Conservation (phyloP, 2,888 invertebrate species). For the Rotaria socialis region DNA sequence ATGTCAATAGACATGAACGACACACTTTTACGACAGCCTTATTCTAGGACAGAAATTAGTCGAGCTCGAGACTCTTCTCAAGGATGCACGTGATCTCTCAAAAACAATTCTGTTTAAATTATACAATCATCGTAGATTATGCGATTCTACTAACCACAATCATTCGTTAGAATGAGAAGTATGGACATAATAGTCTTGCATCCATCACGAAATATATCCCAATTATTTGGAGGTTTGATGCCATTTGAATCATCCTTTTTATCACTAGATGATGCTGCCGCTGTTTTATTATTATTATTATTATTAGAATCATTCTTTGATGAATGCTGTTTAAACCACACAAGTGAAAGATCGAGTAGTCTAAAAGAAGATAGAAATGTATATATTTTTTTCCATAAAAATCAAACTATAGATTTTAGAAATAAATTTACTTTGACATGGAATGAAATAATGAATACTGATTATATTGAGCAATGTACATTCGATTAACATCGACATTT, state of each 20-base stretch:
- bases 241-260: neutral
- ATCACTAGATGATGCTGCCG: neutral
- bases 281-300: neutral
- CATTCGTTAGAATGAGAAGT: neutral
- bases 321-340: neutral
- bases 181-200: constrained; percentile 11
- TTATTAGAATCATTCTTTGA: neutral
- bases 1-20: too few relatives aligned
- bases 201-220: neutral
- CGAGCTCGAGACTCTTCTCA: too few relatives aligned
- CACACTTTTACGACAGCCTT: too few relatives aligned
- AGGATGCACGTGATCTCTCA: too few relatives aligned
- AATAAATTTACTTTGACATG: neutral
- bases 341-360: constrained; percentile 2
- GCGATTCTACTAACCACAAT: neutral
- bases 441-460: constrained; percentile 18
- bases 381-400: too few relatives aligned
- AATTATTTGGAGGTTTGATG: neutral
- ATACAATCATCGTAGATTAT: too few relatives aligned
- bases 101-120: too few relatives aligned
- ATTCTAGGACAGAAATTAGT: too few relatives aligned
- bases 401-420: neutral
- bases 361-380: neutral
- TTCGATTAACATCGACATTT: neutral
- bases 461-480: neutral